Base-by-base conservation (phyloP, 2,113 vertebrate species). In the Hiodon tergisus region DNA sequence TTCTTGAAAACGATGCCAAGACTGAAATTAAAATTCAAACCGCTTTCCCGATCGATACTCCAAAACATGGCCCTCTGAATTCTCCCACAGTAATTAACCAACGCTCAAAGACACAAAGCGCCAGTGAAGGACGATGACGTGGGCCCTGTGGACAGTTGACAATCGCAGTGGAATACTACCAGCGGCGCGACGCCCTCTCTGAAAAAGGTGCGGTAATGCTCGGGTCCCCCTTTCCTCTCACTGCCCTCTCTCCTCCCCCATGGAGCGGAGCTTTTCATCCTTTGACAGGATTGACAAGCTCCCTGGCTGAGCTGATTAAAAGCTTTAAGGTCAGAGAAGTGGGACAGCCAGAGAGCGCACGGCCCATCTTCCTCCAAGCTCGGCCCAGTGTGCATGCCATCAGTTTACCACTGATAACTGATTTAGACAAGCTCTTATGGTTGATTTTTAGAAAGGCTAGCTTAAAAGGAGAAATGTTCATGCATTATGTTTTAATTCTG, bases 301-400 rank as follows among this genome's bases (percentile, higher is more conserved):
- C 75, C 72, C 74, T 51, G 66, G 57, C 79, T 76, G 74, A 81
- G 81, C 81, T 77, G 75, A 77, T 77, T 80, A 81, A 71, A 62
- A 69, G 78, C 76, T 79, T 78, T 76, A 59, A 69, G 57, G 70
- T 75, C 72, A 51, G 51, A 75, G 9, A 48, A 50, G 4, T 54
- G n/a, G 53, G 72, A 16, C 58, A 72, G 48, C 54, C n/a, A 52
- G 5, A 0, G 69, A 14, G 9, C 5, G 8, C 67, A 6, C 16
- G 6, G 88, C 65, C 54, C 46, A 50, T 65, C 47, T 10, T 11
- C 57, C 31, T 59, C 16, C 46, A 1, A 58, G 55, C 31, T 17
- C 53, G 5, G 10, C 17, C 69, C 47, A 31, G 70, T 31, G 55
- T 48, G 8, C 4, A 47, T 2, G 8, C 55, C 55, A 2, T 11